phyloP scores from a whole-genome alignment of 2,797 vertebrate species.

The Uromys caudimaculatus region DNA sequence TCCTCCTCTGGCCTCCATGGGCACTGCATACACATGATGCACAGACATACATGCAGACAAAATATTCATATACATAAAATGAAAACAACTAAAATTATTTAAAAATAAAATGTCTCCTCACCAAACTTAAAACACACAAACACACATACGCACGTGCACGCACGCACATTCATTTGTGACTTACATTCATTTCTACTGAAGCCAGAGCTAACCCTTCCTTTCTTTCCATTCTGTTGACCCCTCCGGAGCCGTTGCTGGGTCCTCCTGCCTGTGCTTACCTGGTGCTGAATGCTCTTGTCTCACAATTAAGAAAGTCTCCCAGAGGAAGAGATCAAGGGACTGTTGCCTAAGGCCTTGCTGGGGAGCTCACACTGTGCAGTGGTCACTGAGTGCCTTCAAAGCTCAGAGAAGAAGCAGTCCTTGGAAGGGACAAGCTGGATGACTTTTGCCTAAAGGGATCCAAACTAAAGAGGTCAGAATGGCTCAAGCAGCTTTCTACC shows the following conservation, averaged over 20 bases:
- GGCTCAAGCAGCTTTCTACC: neutral
- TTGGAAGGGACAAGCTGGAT: neutral
- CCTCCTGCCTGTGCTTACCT: neutral
- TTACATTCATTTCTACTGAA: neutral
- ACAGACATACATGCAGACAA: neutral
- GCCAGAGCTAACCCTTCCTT: neutral
- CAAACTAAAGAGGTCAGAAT: neutral
- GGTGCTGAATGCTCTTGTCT: neutral
- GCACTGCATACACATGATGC: too few relatives aligned
- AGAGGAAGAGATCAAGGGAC: neutral
- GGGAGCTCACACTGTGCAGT: neutral
- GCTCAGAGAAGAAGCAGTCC: neutral
- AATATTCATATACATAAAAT: neutral
- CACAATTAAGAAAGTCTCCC: neutral
- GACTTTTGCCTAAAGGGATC: neutral
- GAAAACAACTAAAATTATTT: neutral
- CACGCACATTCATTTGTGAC: neutral
- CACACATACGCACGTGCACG: neutral
- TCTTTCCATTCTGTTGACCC: neutral
- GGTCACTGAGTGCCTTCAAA: neutral
- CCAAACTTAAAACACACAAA: neutral
- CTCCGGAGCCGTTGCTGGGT: neutral
- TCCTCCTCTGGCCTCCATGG: neutral
- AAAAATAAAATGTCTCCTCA: neutral
- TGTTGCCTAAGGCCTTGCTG: too few relatives aligned